These are phyloP conservation scores for Chirona hameri DNA, from an alignment of 2,888 invertebrate genomes.

Conservation along the genomic window DNA sequence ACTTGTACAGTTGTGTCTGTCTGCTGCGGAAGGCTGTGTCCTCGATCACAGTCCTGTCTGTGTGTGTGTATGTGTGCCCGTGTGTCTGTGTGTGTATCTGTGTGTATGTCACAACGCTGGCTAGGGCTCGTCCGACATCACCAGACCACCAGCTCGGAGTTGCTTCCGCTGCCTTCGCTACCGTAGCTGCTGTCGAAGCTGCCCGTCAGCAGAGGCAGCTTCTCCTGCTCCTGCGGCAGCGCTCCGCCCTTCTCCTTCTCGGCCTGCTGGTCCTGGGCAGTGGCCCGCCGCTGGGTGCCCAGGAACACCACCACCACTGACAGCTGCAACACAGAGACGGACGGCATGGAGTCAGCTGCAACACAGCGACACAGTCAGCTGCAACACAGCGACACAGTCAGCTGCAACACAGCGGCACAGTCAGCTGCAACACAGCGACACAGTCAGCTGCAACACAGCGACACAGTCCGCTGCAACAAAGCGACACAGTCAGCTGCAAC, in stretches of 20 bases:
- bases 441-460: too few species aligned
- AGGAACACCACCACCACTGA: background rate
- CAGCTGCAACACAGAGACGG: background rate
- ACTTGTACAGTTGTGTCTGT: too few species aligned
- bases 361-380: too few species aligned
- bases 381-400: too few species aligned
- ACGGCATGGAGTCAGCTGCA: too few species aligned
- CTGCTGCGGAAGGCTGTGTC: too few species aligned
- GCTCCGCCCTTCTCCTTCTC: background rate
- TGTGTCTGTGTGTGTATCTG: too few species aligned
- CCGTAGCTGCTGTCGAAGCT: slow-evolving; percentile 28
- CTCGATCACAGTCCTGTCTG: too few species aligned
- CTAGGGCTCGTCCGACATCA: background rate
- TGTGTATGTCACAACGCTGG: too few species aligned
- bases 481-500: background rate
- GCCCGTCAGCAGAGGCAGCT: background rate
- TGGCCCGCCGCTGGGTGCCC: background rate
- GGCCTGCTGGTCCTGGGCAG: background rate
- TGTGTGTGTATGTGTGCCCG: too few species aligned
- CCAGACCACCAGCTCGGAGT: background rate
- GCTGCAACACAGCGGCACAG: too few species aligned
- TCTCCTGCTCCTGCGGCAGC: background rate
- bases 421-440: too few species aligned
- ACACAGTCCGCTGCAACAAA: background rate
- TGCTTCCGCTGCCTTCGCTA: slow-evolving; percentile 25